phyloP scores from a whole-genome alignment of 2,888 invertebrate species.

The Cosmia pyralina region DNA sequence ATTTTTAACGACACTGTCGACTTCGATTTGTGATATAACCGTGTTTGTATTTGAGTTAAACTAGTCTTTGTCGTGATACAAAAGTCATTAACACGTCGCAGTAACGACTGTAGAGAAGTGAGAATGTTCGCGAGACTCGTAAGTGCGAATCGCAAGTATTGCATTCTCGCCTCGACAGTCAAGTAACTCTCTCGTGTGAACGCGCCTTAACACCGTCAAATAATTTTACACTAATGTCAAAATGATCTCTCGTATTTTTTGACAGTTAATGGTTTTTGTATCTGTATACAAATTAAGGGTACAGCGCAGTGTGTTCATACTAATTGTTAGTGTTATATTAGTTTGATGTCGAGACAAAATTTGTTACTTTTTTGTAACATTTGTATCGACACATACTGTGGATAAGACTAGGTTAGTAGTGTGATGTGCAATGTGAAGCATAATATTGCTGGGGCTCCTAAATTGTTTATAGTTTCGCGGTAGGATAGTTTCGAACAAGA shows the following conservation, averaged over 20 bases:
- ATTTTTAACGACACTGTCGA: slow-evolving; percentile 80
- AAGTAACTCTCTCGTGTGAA: background rate
- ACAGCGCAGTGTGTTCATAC: slow-evolving; percentile 64
- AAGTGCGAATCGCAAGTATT: background rate
- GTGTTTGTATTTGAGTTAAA: slow-evolving; percentile 55
- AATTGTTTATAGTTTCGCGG: slow-evolving; percentile 42
- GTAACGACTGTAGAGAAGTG: background rate
- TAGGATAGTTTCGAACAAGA: slow-evolving; percentile 36
- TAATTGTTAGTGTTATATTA: slow-evolving; percentile 45
- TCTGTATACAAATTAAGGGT: slow-evolving; percentile 46
- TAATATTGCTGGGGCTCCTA: slow-evolving; percentile 41
- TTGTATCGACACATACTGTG: slow-evolving; percentile 29
- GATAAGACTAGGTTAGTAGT: slow-evolving; percentile 49
- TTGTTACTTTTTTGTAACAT: slow-evolving; percentile 22
- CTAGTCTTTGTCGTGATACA: slow-evolving; percentile 49
- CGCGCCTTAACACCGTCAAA: slow-evolving; percentile 22
- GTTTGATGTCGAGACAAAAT: slow-evolving; percentile 42
- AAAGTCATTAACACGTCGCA: slow-evolving; percentile 24
- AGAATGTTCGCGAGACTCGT: background rate
- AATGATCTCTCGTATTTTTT: slow-evolving; percentile 45
- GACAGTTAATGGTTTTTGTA: slow-evolving; percentile 42
- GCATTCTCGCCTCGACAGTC: background rate
- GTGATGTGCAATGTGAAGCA: slow-evolving; percentile 44
- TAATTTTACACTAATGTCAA: slow-evolving; percentile 27
- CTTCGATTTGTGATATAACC: slow-evolving; percentile 59